Conservation (phyloP, 2,888 invertebrate species). For the Acleris literana region DNA sequence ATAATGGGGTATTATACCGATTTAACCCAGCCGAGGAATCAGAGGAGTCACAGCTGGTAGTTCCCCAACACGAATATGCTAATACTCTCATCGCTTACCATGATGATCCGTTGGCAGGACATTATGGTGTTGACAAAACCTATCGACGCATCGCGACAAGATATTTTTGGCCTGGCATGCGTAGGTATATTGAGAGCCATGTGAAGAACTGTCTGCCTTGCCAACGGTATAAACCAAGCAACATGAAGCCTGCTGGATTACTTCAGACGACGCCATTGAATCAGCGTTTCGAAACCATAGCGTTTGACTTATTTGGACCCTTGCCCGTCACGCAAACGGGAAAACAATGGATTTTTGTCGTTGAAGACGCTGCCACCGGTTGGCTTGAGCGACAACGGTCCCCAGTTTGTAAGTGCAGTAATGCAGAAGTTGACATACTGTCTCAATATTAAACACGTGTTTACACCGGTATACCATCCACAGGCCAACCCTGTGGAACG, state of each 20-base stretch:
- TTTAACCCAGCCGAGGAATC: slow-evolving; percentile 35
- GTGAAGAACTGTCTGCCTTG: slow-evolving; percentile 40
- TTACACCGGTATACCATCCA: slow-evolving; percentile 16
- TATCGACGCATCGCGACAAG: slow-evolving; percentile 19
- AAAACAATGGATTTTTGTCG: not conserved
- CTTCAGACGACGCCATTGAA: not conserved
- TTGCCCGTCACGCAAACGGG: not conserved
- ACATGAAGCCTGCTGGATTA: not conserved
- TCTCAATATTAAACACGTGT: not conserved
- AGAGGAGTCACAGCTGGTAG: no score
- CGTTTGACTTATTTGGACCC: slow-evolving; percentile 2
- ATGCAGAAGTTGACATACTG: slow-evolving; percentile 38
- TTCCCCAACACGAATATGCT: slow-evolving; percentile 39
- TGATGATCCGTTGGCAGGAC: slow-evolving; percentile 44
- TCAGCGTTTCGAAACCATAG: not conserved
- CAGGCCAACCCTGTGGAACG: slow-evolving; percentile 40
- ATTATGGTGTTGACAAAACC: slow-evolving; percentile 39
- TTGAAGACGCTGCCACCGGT: slow-evolving; percentile 42
- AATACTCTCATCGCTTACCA: slow-evolving; percentile 36
- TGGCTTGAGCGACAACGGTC: slow-evolving; percentile 57
- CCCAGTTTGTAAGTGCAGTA: slow-evolving; percentile 36
- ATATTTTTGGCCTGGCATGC: slow-evolving; percentile 42
- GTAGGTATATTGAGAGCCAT: slow-evolving; percentile 36
- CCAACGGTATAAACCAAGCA: slow-evolving; percentile 36
- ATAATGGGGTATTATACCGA: slow-evolving; percentile 43